Conservation (phyloP, 1,140 invertebrate genomes). For the Leptestheria dahalacensis region DNA sequence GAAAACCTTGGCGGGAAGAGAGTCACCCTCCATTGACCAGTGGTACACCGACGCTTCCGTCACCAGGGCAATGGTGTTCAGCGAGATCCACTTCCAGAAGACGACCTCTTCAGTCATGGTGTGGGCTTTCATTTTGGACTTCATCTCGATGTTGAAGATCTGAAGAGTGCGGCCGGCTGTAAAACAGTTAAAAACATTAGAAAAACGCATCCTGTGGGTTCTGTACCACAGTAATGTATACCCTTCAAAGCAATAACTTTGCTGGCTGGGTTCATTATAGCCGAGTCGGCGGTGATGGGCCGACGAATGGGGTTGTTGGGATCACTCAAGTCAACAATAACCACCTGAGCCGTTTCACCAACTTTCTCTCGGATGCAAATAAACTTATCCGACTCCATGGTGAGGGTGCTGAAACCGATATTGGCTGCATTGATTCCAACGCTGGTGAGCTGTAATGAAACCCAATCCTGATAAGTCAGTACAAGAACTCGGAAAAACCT, state of each 20-base stretch:
- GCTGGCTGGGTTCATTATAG: conserved; percentile 98
- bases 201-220: too few species aligned
- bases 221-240: too few species aligned
- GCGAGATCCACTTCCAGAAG: conserved; percentile 99
- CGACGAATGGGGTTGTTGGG: conserved; percentile 85
- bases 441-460: conserved; percentile 72
- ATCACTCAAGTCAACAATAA: conserved; percentile 95
- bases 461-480: conserved; percentile 16
- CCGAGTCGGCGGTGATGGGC: conserved; percentile 97
- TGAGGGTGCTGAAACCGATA: conserved; percentile 96
- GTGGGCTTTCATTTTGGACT: conserved; percentile 98
- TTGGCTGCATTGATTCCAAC: conserved; percentile 94
- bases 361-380: conserved; percentile 98
- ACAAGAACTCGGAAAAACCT: not conserved
- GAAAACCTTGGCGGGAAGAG: conserved; percentile 93
- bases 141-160: conserved; percentile 99
- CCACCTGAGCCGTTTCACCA: conserved; percentile 91
- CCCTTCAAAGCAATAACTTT: conserved; percentile 85
- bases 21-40: conserved; percentile 98
- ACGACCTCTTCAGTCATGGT: conserved; percentile 97
- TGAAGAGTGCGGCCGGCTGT: conserved; percentile 91
- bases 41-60: conserved; percentile 96
- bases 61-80: conserved; percentile 91
- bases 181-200: not conserved
- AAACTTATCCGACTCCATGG: conserved; percentile 99